Evolutionary conservation across 2,113 vertebrate species (phyloP), one percentile per base, ranked within the genome.

Genomic region (Amblyopsis rosae): DNA sequence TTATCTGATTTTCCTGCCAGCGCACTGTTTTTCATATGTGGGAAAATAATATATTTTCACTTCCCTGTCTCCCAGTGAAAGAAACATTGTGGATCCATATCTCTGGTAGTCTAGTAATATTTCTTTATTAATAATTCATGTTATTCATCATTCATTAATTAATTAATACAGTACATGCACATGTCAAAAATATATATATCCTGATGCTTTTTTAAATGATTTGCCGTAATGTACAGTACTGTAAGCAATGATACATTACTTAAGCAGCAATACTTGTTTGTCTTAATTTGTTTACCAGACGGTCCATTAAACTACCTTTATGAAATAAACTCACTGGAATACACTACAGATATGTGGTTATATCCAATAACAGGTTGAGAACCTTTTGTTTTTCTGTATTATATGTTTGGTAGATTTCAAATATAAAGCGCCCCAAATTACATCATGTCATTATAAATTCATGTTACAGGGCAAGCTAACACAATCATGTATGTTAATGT

Each of bases 1-100:
- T 19, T 62, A 86, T 87, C 74, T 79, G 70, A 81, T 84, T 76
- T 64, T 45, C 51, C 59, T 62, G 41, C 72, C 59, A 72, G 65
- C 35, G 68, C 62, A 67, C 46, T 65, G 65, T 19, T 76, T 79
- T 61, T 50, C 49, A 64, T 55, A 41, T 32, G 47, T 65, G 49
- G 69, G 19, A 70, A 68, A 71, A 65, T 46, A 55, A 15, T 63
- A 67, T 60, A 74, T 68, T 59, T 12, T 15, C 35, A 50, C 19
- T 76, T 66, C 70, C 73, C 65, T 6, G 57, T 58, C 54, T 11
- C 26, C 26, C 1, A 1, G 67, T 67, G 35, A 77, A 54, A 58
- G 15, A 72, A 72, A 70, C 55, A 72, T 33, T 56, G 35, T 45
- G 73, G 82, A 81, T 67, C 65, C 15, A 5, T 19, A 41, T 67